Evolutionary conservation across 2,113 vertebrate genomes (phyloP).

Genomic region (Pteropus alecto): DNA sequence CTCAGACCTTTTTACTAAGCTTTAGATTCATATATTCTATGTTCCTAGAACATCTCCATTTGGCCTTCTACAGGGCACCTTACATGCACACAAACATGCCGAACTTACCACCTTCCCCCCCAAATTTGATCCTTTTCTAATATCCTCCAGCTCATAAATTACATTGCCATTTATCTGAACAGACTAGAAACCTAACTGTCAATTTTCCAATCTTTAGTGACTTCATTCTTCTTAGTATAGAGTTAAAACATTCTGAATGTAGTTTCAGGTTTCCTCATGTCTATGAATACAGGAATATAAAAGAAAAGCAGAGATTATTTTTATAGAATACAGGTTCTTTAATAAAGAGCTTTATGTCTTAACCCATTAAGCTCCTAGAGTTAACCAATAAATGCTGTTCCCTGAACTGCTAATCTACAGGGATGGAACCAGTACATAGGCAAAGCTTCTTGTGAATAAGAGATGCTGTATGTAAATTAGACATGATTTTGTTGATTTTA

Average conservation of each 20-base stretch:
- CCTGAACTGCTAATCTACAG: neutral
- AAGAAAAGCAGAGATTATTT: slow-evolving; percentile 9
- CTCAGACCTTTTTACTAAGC: neutral
- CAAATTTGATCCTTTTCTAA: neutral
- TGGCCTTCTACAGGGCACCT: neutral
- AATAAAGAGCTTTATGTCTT: neutral
- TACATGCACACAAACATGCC: neutral
- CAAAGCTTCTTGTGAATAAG: neutral
- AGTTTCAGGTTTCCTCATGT: neutral
- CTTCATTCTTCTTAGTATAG: neutral
- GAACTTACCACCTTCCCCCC: neutral
- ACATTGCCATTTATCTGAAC: neutral
- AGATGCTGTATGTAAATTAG: neutral
- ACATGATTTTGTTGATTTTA: neutral
- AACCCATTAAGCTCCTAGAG: neutral
- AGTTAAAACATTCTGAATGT: neutral
- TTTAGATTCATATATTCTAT: neutral
- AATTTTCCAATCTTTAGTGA: neutral
- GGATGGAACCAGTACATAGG: neutral
- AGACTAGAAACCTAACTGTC: neutral
- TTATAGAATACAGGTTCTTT: neutral
- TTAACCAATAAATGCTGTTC: neutral
- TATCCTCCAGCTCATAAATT: neutral
- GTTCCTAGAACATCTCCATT: neutral
- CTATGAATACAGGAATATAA: neutral